Conservation (phyloP, 1,140 invertebrate genomes). For the Penaeus japonicus region DNA sequence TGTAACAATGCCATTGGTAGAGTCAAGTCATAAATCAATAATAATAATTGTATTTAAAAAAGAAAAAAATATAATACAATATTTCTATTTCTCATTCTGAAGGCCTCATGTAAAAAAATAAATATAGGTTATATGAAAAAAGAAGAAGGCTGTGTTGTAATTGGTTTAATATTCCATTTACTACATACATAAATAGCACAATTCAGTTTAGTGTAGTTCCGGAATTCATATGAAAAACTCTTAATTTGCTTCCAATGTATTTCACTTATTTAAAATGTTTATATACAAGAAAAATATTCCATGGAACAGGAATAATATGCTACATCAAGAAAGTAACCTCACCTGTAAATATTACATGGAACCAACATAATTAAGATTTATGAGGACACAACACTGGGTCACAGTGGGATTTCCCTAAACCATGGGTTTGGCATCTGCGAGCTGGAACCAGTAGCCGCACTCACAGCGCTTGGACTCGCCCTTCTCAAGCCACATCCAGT, state of each 20-base stretch:
- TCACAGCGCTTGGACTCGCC: slow-evolving; percentile 89
- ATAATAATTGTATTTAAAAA: too few species aligned
- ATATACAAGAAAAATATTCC: slow-evolving; percentile 21
- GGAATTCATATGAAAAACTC: not conserved
- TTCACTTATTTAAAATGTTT: not conserved
- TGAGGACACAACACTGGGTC: not conserved
- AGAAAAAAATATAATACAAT: too few species aligned
- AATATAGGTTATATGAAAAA: too few species aligned
- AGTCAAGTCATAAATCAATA: too few species aligned
- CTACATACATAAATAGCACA: slow-evolving; percentile 7
- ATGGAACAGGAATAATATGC: slow-evolving; percentile 9
- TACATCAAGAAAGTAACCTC: not conserved
- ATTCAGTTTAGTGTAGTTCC: not conserved
- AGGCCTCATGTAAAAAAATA: too few species aligned
- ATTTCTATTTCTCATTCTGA: too few species aligned
- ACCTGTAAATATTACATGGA: slow-evolving; percentile 68
- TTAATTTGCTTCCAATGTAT: too few species aligned
- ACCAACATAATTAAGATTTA: not conserved
- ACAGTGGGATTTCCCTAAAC: not conserved
- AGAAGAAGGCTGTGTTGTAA: too few species aligned
- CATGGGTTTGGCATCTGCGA: slow-evolving; percentile 71
- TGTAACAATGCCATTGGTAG: too few species aligned
- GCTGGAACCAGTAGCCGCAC: slow-evolving; percentile 96
- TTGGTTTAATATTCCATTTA: too few species aligned
- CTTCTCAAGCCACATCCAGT: slow-evolving; percentile 94